These are phyloP conservation scores for Drosophila imparisetae DNA, from an alignment of 2,888 invertebrate genomes.

Conservation along the genomic window DNA sequence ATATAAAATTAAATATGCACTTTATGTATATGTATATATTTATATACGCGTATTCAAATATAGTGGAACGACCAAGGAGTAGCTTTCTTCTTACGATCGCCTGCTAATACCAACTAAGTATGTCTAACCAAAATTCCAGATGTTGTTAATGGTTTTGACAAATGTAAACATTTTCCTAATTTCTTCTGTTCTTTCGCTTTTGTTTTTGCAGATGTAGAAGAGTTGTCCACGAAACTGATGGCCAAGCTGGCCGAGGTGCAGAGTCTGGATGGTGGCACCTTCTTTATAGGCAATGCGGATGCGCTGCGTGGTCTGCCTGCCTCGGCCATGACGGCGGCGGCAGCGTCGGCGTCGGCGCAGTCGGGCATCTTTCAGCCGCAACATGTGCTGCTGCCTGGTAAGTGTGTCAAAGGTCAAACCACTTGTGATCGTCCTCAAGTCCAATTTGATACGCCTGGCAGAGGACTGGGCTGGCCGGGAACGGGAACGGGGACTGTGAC, in stretches of 20 bases:
- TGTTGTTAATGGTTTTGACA: slow-evolving; percentile 27
- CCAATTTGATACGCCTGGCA: slow-evolving; percentile 26
- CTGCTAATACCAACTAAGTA: background rate
- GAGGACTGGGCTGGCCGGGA: slow-evolving; percentile 10
- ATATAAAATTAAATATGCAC: background rate
- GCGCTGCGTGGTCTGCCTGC: slow-evolving; percentile 81
- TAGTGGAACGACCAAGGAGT: background rate
- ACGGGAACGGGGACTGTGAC: background rate
- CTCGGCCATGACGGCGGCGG: slow-evolving; percentile 56
- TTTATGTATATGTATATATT: background rate
- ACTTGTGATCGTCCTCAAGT: slow-evolving; percentile 40
- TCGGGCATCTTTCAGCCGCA: slow-evolving; percentile 82
- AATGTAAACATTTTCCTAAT: slow-evolving; percentile 20
- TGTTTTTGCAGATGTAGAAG: slow-evolving; percentile 84
- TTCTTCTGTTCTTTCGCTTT: background rate
- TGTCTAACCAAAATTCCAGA: slow-evolving; percentile 32
- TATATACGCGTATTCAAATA: background rate
- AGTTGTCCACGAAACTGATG: slow-evolving; percentile 85
- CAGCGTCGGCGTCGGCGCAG: slow-evolving; percentile 49
- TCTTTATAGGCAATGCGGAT: slow-evolving; percentile 84
- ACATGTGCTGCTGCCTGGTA: slow-evolving; percentile 84
- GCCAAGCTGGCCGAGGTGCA: slow-evolving; percentile 85
- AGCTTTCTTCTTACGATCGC: background rate
- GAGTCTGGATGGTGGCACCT: slow-evolving; percentile 84
- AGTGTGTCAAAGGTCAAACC: slow-evolving; percentile 65